Evolutionary conservation across 2,888 invertebrate species (phyloP).

Genomic region (Athetis lepigone): DNA sequence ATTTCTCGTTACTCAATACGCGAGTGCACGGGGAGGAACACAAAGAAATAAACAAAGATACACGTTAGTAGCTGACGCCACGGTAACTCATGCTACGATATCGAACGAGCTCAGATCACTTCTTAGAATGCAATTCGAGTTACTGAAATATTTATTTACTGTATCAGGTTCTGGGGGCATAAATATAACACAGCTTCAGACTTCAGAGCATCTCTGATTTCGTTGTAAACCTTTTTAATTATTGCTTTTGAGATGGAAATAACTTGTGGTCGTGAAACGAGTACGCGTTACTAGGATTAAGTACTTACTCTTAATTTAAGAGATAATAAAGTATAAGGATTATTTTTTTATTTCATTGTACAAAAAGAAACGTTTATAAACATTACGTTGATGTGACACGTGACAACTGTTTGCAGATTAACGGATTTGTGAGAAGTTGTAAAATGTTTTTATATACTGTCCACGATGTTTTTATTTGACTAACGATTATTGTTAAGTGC

Average conservation of each 20-base stretch:
- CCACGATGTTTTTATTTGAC: conserved; percentile 36
- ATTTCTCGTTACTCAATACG: conserved; percentile 83
- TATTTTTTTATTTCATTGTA: conserved; percentile 12
- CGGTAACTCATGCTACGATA: conserved; percentile 79
- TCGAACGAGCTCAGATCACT: conserved; percentile 72
- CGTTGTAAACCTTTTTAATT: conserved; percentile 76
- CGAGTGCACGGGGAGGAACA: conserved; percentile 56
- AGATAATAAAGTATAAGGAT: conserved; percentile 36
- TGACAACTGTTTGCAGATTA: conserved; percentile 56
- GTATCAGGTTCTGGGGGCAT: conserved; percentile 83
- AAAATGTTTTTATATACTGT: conserved; percentile 39
- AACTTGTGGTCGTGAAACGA: conserved; percentile 44
- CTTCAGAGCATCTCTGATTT: conserved; percentile 73
- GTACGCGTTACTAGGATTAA: conserved; percentile 7
- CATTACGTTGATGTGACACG: conserved; percentile 42
- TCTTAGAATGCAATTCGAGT: conserved; percentile 86
- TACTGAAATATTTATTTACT: conserved; percentile 86
- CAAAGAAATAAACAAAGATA: conserved; percentile 73
- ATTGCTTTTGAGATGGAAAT: conserved; percentile 64
- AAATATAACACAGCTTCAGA: conserved; percentile 73
- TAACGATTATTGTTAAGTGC: conserved; percentile 45
- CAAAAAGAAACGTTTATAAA: conserved; percentile 19
- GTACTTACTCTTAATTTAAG: not conserved
- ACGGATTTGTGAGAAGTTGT: conserved; percentile 38
- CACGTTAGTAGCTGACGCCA: conserved; percentile 77